Base-by-base conservation (phyloP, 92 coral and sea anemone species). In the Paragorgia papillata region DNA sequence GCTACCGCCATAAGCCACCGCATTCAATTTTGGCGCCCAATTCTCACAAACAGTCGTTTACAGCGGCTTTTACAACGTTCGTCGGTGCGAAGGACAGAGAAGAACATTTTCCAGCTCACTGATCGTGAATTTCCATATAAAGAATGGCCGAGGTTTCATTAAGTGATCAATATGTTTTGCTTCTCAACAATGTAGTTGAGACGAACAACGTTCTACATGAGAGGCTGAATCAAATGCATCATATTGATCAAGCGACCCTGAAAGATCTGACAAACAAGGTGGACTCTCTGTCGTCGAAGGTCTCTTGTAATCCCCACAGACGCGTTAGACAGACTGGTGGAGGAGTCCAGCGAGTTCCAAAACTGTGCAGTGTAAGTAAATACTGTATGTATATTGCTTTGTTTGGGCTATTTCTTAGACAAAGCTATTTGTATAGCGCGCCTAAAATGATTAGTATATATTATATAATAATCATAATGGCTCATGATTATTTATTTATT, bases 341-440 rank as follows among this genome's bases (percentile, higher is more conserved):
- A 22, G 65, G 12, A 4, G 27, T n/a, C 13, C 27, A 21, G 14
- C 65, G 18, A 59, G 65, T 59, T 17, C 65, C 35, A 14, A 59
- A 59, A 59, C 13, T 59, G 65, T 59, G 65, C 33, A 59, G 65
- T 59, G 65, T 59, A 59, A 51, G 43, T 37, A 4, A 37, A 37
- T n/a, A n/a, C n/a, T n/a, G n/a, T 37, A 37, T 37, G 43, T 5
- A 37, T 37, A 37, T 37, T 37, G 5, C 43, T 37, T 4, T 37
- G 43, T 12, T 37, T 37, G 43, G 43, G 12, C 43, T 37, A 12
- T 37, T 37, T 37, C 12, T 37, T 37, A 37, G 43, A 37, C 43
- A 37, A 37, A 37, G 43, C 43, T 37, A 37, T 37, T 37, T 37
- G 43, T 37, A 4, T 37, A 4, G 12, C 5, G 43, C 12, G 43